Percentiles rank a stretch among this genome's conserved stretches.
These are phyloP conservation scores for Sparidentex hasta DNA, from an alignment of 2,797 vertebrate genomes.

Conservation along the genomic window DNA sequence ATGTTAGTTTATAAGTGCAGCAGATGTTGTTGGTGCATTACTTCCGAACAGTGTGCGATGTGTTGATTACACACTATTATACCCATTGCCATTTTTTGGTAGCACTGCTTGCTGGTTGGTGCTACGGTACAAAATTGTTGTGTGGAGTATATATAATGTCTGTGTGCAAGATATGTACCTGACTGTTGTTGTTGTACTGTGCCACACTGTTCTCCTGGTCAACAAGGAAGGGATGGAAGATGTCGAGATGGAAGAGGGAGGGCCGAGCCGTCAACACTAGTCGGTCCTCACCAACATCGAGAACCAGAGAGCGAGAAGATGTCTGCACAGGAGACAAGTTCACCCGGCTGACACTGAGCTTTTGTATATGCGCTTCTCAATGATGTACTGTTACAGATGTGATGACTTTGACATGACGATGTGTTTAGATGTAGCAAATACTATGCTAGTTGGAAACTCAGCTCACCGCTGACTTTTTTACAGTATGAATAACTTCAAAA, in stretches of 20 bases:
- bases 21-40: neutral
- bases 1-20: neutral
- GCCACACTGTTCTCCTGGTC: slow-evolving; percentile 86
- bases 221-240: slow-evolving; percentile 86
- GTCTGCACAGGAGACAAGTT: slow-evolving; percentile 57
- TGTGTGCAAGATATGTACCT: slow-evolving; percentile 77
- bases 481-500: no score
- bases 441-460: no score
- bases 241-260: slow-evolving; percentile 87
- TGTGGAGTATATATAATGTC: neutral
- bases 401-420: neutral
- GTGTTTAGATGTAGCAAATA: no score
- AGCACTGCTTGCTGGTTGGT: neutral
- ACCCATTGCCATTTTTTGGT: no score
- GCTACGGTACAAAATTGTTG: neutral
- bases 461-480: no score
- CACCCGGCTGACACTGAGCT: neutral
- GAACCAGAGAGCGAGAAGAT: slow-evolving; percentile 78
- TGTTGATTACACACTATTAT: neutral
- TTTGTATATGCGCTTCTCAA: neutral
- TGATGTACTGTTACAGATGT: neutral
- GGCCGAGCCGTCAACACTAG: slow-evolving; percentile 86
- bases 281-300: slow-evolving; percentile 91
- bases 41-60: neutral
- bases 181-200: slow-evolving; percentile 87